Evolutionary conservation across 2,797 vertebrate species (phyloP), one percentile per base, ranked within the genome.

Genomic region (Esox lucius): DNA sequence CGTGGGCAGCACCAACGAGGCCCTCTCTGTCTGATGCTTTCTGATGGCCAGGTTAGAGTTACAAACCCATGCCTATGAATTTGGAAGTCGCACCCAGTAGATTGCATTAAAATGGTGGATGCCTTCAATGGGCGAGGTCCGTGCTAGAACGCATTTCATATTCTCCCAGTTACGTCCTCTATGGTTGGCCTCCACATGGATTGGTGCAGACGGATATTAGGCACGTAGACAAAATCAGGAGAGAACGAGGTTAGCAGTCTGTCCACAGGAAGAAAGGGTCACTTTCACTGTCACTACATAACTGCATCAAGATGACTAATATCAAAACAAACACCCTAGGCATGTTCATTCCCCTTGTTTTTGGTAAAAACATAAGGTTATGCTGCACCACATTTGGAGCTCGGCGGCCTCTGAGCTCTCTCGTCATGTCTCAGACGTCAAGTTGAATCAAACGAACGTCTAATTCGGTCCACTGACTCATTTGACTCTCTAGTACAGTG

Each of bases 261-360:
- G 24, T 75, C 70, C 33, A 73, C 42, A 77, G 81, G 76, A 74
- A 76, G 16, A 46, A 46, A 46, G 1, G 26, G 28, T 2, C 16
- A 76, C 76, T 39, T 39, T 70, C 35, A 56, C 24, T 59, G 48
- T 70, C 75, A 70, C 33, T 59, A 81, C 72, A 84, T 71, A 77
- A 71, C 26, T 53, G 82, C 73, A 85, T 76, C 81, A 78, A 78
- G 70, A 78, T 90, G 87, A 90, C 79, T 87, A 85, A 91, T 81
- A 75, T 53, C 72, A 71, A 81, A 73, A n/a, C 59, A 13, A 78
- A 67, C 77, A 68, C 85, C 78, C 0, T 5, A 81, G 84, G 84
- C 77, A 33, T 51, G 78, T 71, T 53, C 26, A 84, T 78, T 84
- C 86, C 81, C 85, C 76, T 87, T 53, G 35, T 71, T 39, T 42